phyloP scores from a whole-genome alignment of 2,888 invertebrate genomes.

The Bombylius major region DNA sequence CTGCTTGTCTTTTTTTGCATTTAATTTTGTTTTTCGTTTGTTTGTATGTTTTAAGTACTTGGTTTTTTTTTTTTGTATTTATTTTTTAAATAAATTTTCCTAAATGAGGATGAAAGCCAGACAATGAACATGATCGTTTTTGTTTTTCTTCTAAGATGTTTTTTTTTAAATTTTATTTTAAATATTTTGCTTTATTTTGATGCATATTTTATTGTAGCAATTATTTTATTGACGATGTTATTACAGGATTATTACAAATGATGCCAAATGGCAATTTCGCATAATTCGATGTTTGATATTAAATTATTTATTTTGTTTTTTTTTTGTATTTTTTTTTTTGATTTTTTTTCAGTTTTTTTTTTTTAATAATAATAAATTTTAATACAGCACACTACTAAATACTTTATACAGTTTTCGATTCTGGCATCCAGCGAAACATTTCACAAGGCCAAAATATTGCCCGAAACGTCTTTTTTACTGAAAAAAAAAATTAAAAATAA shows the following conservation, averaged over 20 bases:
- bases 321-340: neutral
- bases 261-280: neutral
- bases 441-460: conserved; percentile 37
- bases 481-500: conserved; percentile 7
- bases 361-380: neutral
- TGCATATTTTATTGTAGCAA: no score
- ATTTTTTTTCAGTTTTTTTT: neutral
- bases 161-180: no score
- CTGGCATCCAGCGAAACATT: conserved; percentile 38
- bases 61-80: no score
- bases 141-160: no score
- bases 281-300: neutral
- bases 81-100: no score
- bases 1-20: no score
- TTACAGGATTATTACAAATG: neutral
- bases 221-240: no score
- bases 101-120: no score
- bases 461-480: conserved; percentile 36
- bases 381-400: neutral
- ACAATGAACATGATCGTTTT: no score
- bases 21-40: no score
- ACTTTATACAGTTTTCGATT: conserved; percentile 13
- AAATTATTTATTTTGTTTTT: neutral
- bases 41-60: no score
- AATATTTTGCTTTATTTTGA: no score